Base-by-base conservation (phyloP, 2,113 vertebrate genomes). In the Pterocles orientalis region DNA sequence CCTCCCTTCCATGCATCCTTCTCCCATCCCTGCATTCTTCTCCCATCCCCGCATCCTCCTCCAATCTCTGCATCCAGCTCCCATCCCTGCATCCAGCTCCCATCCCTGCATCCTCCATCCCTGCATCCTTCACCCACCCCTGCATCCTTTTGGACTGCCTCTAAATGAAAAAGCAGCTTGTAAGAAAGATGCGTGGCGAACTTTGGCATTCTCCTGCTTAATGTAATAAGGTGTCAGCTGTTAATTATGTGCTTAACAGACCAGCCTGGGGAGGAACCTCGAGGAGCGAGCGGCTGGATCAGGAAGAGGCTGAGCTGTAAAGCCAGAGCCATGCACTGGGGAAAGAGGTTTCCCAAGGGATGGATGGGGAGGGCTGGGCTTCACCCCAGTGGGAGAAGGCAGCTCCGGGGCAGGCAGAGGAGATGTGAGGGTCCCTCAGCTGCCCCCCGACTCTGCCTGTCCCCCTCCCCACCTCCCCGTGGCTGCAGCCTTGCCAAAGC, bases 261-360 rank as follows among this genome's bases (percentile, higher is more conserved):
- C 62, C 47, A 9, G 47, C 36, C 45, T 24, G 31, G 39, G 47
- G 79, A 80, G 57, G 78, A 48, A 39, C n/a, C 36, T 31, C 0
- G 6, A 47, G 75, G 69, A 26, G 53, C 3, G 0, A 87, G 73
- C 0, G 11, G 41, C 41, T 4, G 7, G 28, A 43, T 18, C 68
- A 12, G 3, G 14, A 12, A 2, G 6, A 31, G 53, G 45, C 33
- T 47, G 50, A 72, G 71, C 48, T 1, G 2, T 17, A 17, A 68
- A 39, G 51, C 39, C 0, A 1, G 50, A 24, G 75, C 36, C 2
- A 0, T 3, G 34, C 0, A 1, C 10, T 1, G 0, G 10, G 10
- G 21, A 25, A 70, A 34, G 39, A 53, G 6, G 0, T 51, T 84
- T 76, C 48, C 75, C 25, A 4, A 25, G 18, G 60, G 23, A 29